A percentile compares a stretch with the other conserved stretches of the same genome.
These are phyloP conservation scores for Parauchenoglanis ngamensis DNA, from an alignment of 2,797 vertebrate genomes.

Conservation along the genomic window DNA sequence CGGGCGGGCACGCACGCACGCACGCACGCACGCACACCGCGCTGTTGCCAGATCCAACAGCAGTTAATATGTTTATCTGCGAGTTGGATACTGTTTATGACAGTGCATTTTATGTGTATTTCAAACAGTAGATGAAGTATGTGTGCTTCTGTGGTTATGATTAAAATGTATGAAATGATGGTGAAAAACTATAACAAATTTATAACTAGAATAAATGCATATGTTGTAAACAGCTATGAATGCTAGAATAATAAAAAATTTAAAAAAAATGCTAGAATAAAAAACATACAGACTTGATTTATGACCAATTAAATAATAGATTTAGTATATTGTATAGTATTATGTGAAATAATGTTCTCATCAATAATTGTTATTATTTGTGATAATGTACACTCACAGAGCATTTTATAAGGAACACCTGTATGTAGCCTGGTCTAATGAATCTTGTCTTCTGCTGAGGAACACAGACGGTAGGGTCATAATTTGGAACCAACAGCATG, in stretches of 20 bases:
- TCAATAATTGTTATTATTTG: neutral
- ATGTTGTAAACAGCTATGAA: neutral
- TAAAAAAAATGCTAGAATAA: too few species aligned
- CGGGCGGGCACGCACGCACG: fast-evolving
- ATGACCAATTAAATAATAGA: too few species aligned
- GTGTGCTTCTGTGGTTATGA: neutral
- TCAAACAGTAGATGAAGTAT: too few species aligned
- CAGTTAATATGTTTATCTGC: too few species aligned
- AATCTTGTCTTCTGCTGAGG: too few species aligned
- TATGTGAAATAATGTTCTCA: too few species aligned
- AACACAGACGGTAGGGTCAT: neutral
- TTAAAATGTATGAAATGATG: neutral
- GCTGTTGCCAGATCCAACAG: too few species aligned
- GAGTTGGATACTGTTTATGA: too few species aligned
- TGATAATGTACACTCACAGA: neutral
- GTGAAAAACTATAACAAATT: neutral
- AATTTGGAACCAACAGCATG: neutral
- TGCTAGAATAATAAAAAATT: too few species aligned
- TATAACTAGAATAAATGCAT: neutral
- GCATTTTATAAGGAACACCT: neutral
- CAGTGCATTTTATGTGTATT: too few species aligned
- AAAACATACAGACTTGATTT: too few species aligned
- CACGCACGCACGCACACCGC: neutral
- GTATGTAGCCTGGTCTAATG: neutral
- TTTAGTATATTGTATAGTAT: too few species aligned